phyloP scores from a whole-genome alignment of 2,888 invertebrate genomes.

The Cancer borealis region DNA sequence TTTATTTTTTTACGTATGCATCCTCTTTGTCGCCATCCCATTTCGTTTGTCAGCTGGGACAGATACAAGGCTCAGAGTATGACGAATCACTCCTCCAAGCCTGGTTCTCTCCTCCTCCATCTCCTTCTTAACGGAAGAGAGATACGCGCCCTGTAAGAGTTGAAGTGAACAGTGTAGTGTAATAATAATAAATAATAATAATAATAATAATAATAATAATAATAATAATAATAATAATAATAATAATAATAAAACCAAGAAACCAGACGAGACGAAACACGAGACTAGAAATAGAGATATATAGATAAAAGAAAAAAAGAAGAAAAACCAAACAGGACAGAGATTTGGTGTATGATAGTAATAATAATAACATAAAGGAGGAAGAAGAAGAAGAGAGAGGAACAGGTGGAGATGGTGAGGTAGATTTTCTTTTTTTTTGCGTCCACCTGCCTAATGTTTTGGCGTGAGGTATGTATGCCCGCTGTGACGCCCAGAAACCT shows the following conservation, averaged over 20 bases:
- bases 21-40: neutral
- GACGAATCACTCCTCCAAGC: neutral
- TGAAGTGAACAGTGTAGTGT: neutral
- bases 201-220: no score
- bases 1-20: neutral
- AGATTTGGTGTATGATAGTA: no score
- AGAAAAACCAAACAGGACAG: no score
- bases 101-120: neutral
- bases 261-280: neutral
- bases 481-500: no score
- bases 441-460: no score
- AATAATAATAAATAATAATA: no score
- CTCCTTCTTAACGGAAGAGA: neutral
- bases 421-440: no score
- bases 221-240: no score
- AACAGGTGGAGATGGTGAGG: neutral
- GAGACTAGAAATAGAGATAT: no score
- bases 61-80: neutral
- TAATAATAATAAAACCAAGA: neutral
- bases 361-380: neutral
- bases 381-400: no score
- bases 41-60: slow-evolving; percentile 8
- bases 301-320: no score
- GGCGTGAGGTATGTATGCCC: no score
- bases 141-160: neutral